Percentiles rank a stretch among this genome's conserved stretches.
Evolutionary conservation across 2,888 invertebrate genomes (phyloP).

Genomic region (Hemaris fuciformis): DNA sequence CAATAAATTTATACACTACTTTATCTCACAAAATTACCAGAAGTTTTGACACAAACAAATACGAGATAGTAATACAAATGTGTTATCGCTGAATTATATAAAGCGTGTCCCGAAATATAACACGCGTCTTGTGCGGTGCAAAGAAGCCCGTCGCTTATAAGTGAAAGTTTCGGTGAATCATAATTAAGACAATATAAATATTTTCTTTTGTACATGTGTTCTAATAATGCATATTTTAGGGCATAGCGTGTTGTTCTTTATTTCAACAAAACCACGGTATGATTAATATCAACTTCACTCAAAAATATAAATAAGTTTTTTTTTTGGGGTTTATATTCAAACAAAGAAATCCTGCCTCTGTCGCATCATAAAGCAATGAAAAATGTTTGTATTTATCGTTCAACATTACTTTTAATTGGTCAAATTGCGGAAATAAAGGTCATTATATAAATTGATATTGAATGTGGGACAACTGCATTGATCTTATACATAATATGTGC

Average conservation of each 20-base stretch:
- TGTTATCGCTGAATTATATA: conserved; percentile 25
- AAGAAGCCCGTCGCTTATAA: conserved; percentile 45
- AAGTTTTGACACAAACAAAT: not conserved
- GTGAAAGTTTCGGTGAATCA: conserved; percentile 60
- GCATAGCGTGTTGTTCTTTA: not conserved
- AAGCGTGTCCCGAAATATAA: conserved; percentile 40
- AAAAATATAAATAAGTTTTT: too few species aligned
- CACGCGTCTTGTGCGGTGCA: conserved; percentile 22
- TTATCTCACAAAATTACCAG: not conserved
- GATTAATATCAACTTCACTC: not conserved
- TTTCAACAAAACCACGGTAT: not conserved
- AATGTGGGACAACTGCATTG: too few species aligned
- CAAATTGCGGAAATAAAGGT: too few species aligned
- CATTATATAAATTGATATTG: too few species aligned
- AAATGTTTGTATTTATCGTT: too few species aligned
- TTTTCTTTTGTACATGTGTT: conserved; percentile 37
- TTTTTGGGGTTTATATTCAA: too few species aligned
- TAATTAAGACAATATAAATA: conserved; percentile 36
- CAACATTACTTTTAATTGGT: too few species aligned
- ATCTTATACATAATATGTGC: too few species aligned
- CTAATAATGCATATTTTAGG: conserved; percentile 21
- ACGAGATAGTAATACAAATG: not conserved
- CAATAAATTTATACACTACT: not conserved
- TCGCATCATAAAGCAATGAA: too few species aligned
- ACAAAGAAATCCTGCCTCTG: too few species aligned